Evolutionary conservation across 2,113 vertebrate species (phyloP).

Genomic region (Phylloscopus trochiloides): DNA sequence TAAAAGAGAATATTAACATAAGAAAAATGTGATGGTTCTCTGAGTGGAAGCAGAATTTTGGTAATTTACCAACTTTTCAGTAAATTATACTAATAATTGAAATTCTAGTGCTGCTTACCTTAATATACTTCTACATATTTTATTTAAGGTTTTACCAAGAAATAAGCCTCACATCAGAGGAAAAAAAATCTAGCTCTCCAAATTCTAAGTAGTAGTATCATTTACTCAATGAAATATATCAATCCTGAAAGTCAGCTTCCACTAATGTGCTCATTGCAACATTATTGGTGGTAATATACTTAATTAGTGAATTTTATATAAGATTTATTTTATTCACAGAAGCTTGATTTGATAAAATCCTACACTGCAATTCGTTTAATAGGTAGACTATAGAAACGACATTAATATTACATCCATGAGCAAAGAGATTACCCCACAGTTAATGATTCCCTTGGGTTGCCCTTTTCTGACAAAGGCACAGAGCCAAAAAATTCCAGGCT

Average conservation of each 20-base stretch:
- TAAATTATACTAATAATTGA: slow-evolving; percentile 42
- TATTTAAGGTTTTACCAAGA: slow-evolving; percentile 68
- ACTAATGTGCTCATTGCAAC: slow-evolving; percentile 66
- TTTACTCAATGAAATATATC: slow-evolving; percentile 71
- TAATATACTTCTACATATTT: slow-evolving; percentile 64
- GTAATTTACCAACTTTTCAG: slow-evolving; percentile 41
- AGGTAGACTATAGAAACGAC: slow-evolving; percentile 43
- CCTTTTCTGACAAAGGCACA: slow-evolving; percentile 15
- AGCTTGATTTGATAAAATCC: slow-evolving; percentile 46
- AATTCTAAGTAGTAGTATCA: slow-evolving; percentile 12
- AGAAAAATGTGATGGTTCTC: slow-evolving; percentile 39
- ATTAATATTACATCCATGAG: slow-evolving; percentile 45
- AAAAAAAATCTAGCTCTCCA: slow-evolving; percentile 14
- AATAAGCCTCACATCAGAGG: slow-evolving; percentile 32
- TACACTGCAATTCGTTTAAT: slow-evolving; percentile 60
- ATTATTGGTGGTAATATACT: slow-evolving; percentile 66
- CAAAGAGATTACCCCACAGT: slow-evolving; percentile 22
- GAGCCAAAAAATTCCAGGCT: neutral
- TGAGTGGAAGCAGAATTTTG: slow-evolving; percentile 55
- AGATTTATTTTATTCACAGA: slow-evolving; percentile 61
- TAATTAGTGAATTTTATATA: slow-evolving; percentile 69
- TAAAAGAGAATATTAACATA: slow-evolving; percentile 62
- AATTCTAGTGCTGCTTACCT: slow-evolving; percentile 58
- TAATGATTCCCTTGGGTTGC: neutral
- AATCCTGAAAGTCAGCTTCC: slow-evolving; percentile 66